These are phyloP conservation scores for Phyto melanocephala DNA, from an alignment of 2,888 invertebrate genomes.

Conservation along the genomic window DNA sequence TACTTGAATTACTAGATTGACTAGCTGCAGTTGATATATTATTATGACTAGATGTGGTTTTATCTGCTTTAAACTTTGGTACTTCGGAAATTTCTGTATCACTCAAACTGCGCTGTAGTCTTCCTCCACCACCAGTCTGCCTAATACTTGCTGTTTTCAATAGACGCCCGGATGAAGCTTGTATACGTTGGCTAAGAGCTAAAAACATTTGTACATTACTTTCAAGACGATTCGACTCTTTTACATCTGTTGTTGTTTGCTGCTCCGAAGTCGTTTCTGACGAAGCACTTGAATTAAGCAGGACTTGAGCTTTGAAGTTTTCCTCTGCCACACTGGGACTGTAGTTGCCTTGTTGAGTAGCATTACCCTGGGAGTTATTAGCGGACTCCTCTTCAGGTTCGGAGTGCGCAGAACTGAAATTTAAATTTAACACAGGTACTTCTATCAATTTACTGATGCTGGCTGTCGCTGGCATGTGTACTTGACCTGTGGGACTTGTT, in stretches of 20 bases:
- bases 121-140: background rate
- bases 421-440: conserved; percentile 71
- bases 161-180: background rate
- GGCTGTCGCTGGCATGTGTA: background rate
- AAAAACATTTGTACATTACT: conserved; percentile 67
- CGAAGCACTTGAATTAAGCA: conserved; percentile 42
- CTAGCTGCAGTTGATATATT: conserved; percentile 54
- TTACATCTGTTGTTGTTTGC: background rate
- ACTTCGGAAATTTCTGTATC: conserved; percentile 66
- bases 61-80: conserved; percentile 51
- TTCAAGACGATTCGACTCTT: conserved; percentile 57
- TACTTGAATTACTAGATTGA: conserved; percentile 50
- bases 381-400: conserved; percentile 65
- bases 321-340: conserved; percentile 69
- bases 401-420: conserved; percentile 70
- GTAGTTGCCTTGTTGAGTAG: conserved; percentile 63
- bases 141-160: background rate
- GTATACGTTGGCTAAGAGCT: conserved; percentile 59
- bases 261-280: conserved; percentile 18
- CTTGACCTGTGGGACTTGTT: conserved; percentile 29
- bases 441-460: conserved; percentile 27
- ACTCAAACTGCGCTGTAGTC: conserved; percentile 66
- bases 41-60: conserved; percentile 52
- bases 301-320: conserved; percentile 58
- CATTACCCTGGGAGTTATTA: conserved; percentile 47